phyloP scores from a whole-genome alignment of 2,888 invertebrate genomes.

The Sarcophaga carnaria region DNA sequence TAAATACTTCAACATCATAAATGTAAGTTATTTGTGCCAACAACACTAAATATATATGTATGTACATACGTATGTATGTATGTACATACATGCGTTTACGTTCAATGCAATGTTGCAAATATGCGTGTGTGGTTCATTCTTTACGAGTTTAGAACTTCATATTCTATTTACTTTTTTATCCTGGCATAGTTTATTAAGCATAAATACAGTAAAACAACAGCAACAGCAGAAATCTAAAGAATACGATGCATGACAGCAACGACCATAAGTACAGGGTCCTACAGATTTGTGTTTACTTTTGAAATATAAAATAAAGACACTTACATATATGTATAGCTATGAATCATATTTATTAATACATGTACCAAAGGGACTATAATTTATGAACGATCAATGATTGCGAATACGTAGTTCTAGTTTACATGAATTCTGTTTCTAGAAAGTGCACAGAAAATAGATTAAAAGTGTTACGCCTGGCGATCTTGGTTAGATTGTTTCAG shows the following conservation, averaged over 20 bases:
- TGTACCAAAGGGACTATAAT: too few species aligned
- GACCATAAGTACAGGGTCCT: background rate
- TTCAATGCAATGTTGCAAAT: constrained; percentile 35
- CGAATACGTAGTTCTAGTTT: too few species aligned
- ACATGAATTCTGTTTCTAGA: too few species aligned
- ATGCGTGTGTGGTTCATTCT: constrained; percentile 39
- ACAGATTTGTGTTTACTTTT: background rate
- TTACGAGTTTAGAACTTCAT: constrained; percentile 40
- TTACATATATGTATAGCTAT: too few species aligned
- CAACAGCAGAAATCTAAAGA: background rate
- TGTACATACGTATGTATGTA: background rate
- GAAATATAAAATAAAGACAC: too few species aligned
- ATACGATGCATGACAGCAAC: constrained; percentile 50
- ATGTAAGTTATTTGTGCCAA: constrained; percentile 48
- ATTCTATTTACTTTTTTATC: constrained; percentile 54
- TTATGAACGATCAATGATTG: too few species aligned
- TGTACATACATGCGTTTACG: background rate
- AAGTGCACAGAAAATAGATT: too few species aligned
- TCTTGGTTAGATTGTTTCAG: too few species aligned
- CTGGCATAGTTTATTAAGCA: constrained; percentile 61
- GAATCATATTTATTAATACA: too few species aligned
- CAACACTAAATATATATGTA: background rate
- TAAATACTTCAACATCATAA: constrained; percentile 55
- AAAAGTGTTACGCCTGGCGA: too few species aligned
- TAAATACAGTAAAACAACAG: constrained; percentile 29